These are phyloP conservation scores for Fragariocoptes setiger DNA, from an alignment of 1,140 invertebrate species.

Conservation along the genomic window DNA sequence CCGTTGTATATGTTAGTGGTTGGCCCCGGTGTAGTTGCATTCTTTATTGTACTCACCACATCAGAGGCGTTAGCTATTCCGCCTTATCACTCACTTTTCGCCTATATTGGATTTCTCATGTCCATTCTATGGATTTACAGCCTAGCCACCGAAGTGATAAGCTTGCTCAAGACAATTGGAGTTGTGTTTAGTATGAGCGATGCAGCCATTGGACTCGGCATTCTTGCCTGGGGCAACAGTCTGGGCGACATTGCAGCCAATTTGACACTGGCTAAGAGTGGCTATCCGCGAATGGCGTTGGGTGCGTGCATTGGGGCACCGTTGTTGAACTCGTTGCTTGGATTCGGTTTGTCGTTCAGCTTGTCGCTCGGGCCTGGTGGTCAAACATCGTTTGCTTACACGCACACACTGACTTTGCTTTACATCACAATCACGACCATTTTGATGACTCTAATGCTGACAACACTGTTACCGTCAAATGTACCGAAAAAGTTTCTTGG, in stretches of 20 bases:
- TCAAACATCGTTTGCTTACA: neutral
- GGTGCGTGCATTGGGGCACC: constrained; percentile 36
- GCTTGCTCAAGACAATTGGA: constrained; percentile 25
- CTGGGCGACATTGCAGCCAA: constrained; percentile 28
- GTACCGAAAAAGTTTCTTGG: neutral
- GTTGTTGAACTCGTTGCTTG: constrained; percentile 26
- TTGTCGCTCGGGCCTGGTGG: constrained; percentile 14
- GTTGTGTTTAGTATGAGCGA: constrained; percentile 26
- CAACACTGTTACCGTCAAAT: neutral
- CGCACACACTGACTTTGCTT: neutral
- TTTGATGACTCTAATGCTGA: neutral
- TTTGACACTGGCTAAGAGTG: constrained; percentile 26
- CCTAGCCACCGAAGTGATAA: constrained; percentile 31
- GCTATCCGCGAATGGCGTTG: constrained; percentile 31
- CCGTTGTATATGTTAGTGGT: constrained; percentile 13
- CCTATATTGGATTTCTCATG: constrained; percentile 28
- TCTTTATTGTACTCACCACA: constrained; percentile 13
- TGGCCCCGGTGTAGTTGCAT: constrained; percentile 14
- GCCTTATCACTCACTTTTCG: constrained; percentile 19
- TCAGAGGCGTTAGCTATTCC: constrained; percentile 16
- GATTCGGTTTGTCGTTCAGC: constrained; percentile 24
- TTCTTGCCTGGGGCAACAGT: constrained; percentile 37
- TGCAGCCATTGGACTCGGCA: constrained; percentile 30
- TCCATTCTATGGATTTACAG: constrained; percentile 31
- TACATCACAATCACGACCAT: neutral